Evolutionary conservation across 2,113 vertebrate genomes (phyloP).

Genomic region (Shinisaurus crocodilurus): DNA sequence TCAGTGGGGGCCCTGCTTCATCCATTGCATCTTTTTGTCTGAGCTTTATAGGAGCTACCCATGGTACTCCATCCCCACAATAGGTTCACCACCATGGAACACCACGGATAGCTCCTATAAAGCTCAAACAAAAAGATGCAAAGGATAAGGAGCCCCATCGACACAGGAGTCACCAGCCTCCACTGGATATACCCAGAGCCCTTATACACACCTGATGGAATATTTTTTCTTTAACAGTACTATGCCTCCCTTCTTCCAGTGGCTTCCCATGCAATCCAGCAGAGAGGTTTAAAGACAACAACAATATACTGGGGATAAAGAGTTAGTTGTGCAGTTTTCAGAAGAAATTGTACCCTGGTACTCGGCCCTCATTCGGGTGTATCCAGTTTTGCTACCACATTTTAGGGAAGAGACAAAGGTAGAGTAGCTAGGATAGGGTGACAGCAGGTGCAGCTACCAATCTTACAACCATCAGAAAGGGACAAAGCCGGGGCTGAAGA

Average conservation of each 20-base stretch:
- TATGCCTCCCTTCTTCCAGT: neutral
- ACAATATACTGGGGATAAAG: neutral
- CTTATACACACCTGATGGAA: neutral
- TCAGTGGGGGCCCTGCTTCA: no score
- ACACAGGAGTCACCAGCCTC: no score
- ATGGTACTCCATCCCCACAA: no score
- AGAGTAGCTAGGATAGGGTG: neutral
- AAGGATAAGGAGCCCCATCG: no score
- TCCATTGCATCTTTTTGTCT: no score
- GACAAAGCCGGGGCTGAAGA: neutral
- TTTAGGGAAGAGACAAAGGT: neutral
- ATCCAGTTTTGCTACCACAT: neutral
- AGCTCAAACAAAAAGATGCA: no score
- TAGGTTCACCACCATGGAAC: no score
- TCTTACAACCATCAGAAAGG: neutral
- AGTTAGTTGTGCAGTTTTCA: neutral
- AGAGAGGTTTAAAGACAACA: neutral
- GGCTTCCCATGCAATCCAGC: neutral
- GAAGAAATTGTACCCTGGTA: neutral
- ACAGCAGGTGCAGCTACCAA: neutral
- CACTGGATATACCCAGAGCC: neutral
- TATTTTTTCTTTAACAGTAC: neutral
- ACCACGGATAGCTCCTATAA: no score
- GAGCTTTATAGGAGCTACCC: no score
- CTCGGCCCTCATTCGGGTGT: neutral